Base-by-base conservation (phyloP, 2,888 invertebrate species). In the Coleophora flavipennella region DNA sequence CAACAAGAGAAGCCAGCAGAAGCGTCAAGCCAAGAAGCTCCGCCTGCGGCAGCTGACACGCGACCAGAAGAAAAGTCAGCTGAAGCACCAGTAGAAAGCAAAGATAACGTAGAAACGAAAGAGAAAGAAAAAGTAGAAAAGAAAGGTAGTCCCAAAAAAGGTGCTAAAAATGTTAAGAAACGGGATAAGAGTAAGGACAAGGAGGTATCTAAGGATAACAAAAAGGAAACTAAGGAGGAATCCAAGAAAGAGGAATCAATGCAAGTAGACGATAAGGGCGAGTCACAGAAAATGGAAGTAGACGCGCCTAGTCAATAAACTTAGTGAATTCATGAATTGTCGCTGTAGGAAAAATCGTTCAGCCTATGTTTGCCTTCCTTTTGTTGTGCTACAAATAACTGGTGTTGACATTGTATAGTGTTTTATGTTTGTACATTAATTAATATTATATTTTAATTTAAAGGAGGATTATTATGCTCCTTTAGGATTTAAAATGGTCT, bases 221-320 rank as follows among this genome's bases (percentile, higher is more conserved):
- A 62, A 58, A 70, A 64, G 42, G 61, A 62, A 32, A 38, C 41
- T 35, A 45, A 52, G 10, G 43, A 48, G 35, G 50, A 50, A 40
- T 58, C 57, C n/a, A 59, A 60, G 26, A 62, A 60, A 33, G 43
- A 55, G 47, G 70, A 71, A 42, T 48, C 55, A 35, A 70, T 67
- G 67, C 69, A 71, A 57, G 60, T 71, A 40, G 76, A 74, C 42
- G 63, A 63, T 43, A 74, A 73, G 43, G 67, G 40, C 52, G 65
- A 64, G 39, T 50, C 64, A 46, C 76, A 70, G 53, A 57, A 63
- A 38, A 85, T 85, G 85, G 85, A 85, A 51, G 71, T 85, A 37
- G 85, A 85, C 33, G 79, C 74, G 65, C 69, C 84, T 84, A 83
- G 85, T 84, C 84, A 83, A 79, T 83, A 80, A 67, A 69, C 46